Base-by-base conservation (phyloP, 2,888 invertebrate genomes). In the Noctua comes region DNA sequence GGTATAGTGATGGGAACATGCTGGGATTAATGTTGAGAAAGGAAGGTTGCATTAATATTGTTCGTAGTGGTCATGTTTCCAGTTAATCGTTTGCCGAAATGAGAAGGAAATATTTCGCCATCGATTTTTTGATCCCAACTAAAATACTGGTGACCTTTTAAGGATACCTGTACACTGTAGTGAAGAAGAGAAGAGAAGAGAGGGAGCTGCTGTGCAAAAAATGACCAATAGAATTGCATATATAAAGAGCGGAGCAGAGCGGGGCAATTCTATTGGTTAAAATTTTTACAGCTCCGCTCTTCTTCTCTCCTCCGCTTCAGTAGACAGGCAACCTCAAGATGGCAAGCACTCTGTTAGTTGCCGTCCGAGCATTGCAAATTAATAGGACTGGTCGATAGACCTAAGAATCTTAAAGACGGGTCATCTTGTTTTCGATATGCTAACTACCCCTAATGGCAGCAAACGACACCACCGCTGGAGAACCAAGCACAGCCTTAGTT, bases 1-100 rank as follows among this genome's bases (percentile, higher is more conserved):
- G 43, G n/a, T 48, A 7, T 81, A 77, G 79, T 77, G 84, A 81
- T 69, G 76, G 83, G 48, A 75, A 62, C 1, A 51, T 27, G 24
- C 24, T 66, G 18, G 27, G 16, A 40, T 62, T 71, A 40, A 62
- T 77, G 24, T 36, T n/a, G 46, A 51, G 36, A 65, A 40, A 24
- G 10, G 21, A 46, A 31, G 21, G 18, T 27, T 65, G 27, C 13
- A 10, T 36, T n/a, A n/a, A 21, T 66, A 13, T n/a, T 57, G n/a
- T 40, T 31, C 8, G 16, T 57, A 11, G 40, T 4, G 16, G 46
- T 40, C 3, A 43, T 24, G n/a, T n/a, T 27, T 64, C 13, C 13
- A 21, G 46, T 18, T 21, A 46, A 11, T 31, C 4, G 5, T 21
- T 57, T 31, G 7, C 36, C 46, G 10, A 43, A 64, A 64, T 31